Base-by-base conservation (phyloP, 2,888 invertebrate genomes). In the Lycocerus yunnanus region DNA sequence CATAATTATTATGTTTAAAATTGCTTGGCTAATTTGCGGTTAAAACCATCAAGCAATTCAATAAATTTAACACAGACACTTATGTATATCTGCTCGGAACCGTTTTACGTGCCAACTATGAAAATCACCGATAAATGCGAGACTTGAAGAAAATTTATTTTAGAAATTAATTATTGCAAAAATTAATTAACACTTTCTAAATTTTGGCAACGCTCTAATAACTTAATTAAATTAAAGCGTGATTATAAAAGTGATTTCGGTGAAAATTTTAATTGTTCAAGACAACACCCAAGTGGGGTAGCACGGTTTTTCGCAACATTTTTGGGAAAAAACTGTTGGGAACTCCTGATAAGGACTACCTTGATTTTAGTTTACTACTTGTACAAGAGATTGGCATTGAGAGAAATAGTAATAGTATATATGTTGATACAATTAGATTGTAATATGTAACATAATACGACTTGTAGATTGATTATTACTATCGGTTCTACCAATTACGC, bases 391-490 rank as follows among this genome's bases (percentile, higher is more conserved):
- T 83, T 84, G 85, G 85, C 84, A 84, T 84, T 85, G 84, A 85
- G 83, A 82, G 82, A 82, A 81, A 80, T 81, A 80, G 82, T 84
- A 84, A 85, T 83, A 84, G 85, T 83, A 82, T 82, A 82, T 82
- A 84, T 82, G 83, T 83, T 82, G 83, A 83, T 84, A 84, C 85
- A 84, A 84, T 84, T 85, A 84, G 84, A 84, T 84, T 83, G 83
- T 83, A 84, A 84, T 82, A 83, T 80, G 76, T 76, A 80, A 80
- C 78, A 80, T 81, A 81, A 79, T 78, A 72, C 75, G 78, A 79
- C 78, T 77, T 76, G 77, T 68, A 80, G 82, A 81, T 81, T 80
- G 79, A 82, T 78, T 82, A 81, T 80, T 76, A 71, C 43, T 65
- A 70, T 67, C 67, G 18, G 69, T 21, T 72, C 69, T 61, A 75